phyloP scores from a whole-genome alignment of 2,113 vertebrate species.

The Bubo blakistoni region DNA sequence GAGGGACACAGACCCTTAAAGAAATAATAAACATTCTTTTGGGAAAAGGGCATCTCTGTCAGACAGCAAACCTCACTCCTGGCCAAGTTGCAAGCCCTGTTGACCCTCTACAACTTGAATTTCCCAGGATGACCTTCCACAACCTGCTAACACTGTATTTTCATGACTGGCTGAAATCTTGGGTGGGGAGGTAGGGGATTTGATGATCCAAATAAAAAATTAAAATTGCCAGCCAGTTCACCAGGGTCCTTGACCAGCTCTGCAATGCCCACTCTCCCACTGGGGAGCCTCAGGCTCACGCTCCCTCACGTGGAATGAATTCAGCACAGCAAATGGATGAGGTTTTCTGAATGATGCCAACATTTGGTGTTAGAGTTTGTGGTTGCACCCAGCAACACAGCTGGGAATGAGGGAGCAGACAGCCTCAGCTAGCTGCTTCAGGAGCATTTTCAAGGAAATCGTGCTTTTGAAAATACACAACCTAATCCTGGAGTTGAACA shows the following conservation, averaged over 20 bases:
- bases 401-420: background rate
- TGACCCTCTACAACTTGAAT: background rate
- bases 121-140: background rate
- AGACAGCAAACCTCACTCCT: background rate
- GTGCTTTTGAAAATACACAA: background rate
- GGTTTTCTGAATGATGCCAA: background rate
- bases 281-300: background rate
- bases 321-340: background rate
- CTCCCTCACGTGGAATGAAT: background rate
- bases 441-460: background rate
- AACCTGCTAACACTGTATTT: background rate
- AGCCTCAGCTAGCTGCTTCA: background rate
- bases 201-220: background rate
- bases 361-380: background rate
- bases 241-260: background rate
- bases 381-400: background rate
- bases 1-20: background rate
- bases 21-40: background rate
- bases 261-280: background rate
- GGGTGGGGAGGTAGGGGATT: rapidly evolving
- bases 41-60: background rate
- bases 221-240: background rate
- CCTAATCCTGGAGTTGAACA: background rate
- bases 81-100: background rate
- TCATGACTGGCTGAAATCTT: background rate